Percentiles rank a stretch among this genome's conserved stretches.
Conservation (phyloP, 1,140 invertebrate species). For the Neodiprion lecontei region DNA sequence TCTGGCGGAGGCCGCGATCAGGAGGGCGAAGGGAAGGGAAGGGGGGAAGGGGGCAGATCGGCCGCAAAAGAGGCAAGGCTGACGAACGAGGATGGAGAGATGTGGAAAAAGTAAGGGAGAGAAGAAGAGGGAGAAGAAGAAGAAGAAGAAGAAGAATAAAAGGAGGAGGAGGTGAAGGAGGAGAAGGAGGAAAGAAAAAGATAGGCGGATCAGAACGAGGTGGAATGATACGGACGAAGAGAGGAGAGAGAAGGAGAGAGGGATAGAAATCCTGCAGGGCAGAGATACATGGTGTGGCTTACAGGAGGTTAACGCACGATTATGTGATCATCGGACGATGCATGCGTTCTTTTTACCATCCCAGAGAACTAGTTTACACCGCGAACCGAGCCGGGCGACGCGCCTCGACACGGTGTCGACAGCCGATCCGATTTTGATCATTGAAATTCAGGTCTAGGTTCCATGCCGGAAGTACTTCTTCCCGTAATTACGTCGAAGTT, state of each 20-base stretch:
- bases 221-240: conserved; percentile 17
- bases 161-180: neutral
- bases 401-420: conserved; percentile 31
- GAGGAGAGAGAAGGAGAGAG: conserved; percentile 23
- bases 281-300: conserved; percentile 5
- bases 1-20: conserved; percentile 27
- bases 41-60: conserved; percentile 30
- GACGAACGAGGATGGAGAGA: neutral
- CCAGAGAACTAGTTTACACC: conserved; percentile 40
- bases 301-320: conserved; percentile 56
- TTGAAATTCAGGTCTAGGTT: neutral
- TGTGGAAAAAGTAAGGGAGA: neutral
- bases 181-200: neutral
- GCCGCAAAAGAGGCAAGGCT: neutral
- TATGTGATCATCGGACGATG: conserved; percentile 59
- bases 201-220: neutral
- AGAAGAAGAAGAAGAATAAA: neutral
- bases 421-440: conserved; percentile 29
- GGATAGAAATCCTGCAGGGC: conserved; percentile 1
- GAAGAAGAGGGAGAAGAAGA: neutral
- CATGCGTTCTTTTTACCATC: conserved; percentile 44
- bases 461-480: neutral
- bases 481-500: neutral
- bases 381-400: conserved; percentile 12
- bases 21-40: conserved; percentile 29